Conservation (phyloP, 2,888 invertebrate species). For the Monoplex corrugatus region DNA sequence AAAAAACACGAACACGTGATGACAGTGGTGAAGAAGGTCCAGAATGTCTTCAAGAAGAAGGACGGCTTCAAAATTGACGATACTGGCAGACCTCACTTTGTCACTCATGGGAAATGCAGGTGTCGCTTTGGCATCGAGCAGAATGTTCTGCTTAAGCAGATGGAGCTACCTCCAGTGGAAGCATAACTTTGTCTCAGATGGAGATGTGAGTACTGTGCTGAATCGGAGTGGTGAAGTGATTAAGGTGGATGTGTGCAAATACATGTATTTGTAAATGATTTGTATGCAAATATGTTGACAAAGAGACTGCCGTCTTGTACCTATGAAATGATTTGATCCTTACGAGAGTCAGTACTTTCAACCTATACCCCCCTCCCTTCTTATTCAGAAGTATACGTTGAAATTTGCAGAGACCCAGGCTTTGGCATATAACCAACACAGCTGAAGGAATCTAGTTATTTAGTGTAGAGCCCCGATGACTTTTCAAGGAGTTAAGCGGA, state of each 20-base stretch:
- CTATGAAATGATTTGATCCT: no score
- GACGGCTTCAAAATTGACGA: conserved; percentile 71
- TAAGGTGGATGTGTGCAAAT: neutral
- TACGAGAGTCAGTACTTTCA: no score
- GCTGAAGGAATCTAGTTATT: no score
- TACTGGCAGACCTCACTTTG: conserved; percentile 66
- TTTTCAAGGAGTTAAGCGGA: no score
- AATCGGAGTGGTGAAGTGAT: neutral
- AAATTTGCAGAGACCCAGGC: no score
- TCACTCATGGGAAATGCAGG: conserved; percentile 79
- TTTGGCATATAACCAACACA: no score
- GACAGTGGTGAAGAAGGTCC: conserved; percentile 76
- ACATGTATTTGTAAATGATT: no score
- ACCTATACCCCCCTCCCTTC: no score
- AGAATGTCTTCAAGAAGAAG: conserved; percentile 75
- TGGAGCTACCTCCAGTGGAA: neutral
- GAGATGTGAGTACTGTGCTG: neutral
- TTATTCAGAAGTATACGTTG: no score
- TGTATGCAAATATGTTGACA: no score
- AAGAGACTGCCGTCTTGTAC: no score
- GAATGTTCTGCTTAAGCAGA: conserved; percentile 79
- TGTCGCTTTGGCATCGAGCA: conserved; percentile 82
- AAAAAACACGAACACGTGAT: conserved; percentile 79
- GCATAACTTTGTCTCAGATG: neutral
- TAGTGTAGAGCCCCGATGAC: no score